phyloP scores from a whole-genome alignment of 2,797 vertebrate genomes.

The Spondyliosoma cantharus region DNA sequence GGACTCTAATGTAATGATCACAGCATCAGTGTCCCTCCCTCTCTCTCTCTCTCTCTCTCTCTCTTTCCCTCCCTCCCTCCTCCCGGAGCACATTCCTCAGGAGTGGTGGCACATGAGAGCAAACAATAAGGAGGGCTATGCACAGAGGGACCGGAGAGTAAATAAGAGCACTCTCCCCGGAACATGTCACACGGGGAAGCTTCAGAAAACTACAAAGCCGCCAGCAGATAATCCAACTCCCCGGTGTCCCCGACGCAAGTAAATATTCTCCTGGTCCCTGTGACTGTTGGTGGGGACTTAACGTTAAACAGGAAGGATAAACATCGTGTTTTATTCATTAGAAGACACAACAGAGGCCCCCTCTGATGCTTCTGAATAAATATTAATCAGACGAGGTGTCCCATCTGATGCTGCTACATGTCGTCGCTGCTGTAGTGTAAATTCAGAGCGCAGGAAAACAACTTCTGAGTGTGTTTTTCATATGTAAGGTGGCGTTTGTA shows the following conservation, averaged over 20 bases:
- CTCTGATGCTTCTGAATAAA: slow-evolving; percentile 81
- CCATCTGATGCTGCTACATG: slow-evolving; percentile 67
- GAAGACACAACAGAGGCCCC: slow-evolving; percentile 78
- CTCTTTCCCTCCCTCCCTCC: slow-evolving; percentile 36
- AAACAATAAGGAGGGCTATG: slow-evolving; percentile 81
- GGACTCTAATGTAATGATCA: slow-evolving; percentile 54
- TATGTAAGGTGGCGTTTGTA: neutral
- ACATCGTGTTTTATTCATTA: slow-evolving; percentile 88
- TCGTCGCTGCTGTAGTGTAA: slow-evolving; percentile 46
- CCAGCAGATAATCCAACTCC: slow-evolving; percentile 83
- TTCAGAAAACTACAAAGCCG: slow-evolving; percentile 85
- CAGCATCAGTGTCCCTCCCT: slow-evolving; percentile 26
- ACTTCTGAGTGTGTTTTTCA: slow-evolving; percentile 14
- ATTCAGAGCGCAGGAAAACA: slow-evolving; percentile 20
- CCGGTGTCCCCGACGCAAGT: slow-evolving; percentile 77
- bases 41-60: neutral
- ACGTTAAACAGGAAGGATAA: slow-evolving; percentile 83
- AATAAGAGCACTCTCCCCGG: slow-evolving; percentile 80
- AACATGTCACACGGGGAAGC: slow-evolving; percentile 79
- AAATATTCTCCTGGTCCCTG: slow-evolving; percentile 85
- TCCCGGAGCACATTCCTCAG: slow-evolving; percentile 62
- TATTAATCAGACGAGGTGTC: slow-evolving; percentile 79
- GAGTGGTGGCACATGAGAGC: slow-evolving; percentile 79
- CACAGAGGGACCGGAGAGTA: slow-evolving; percentile 82
- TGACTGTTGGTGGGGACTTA: slow-evolving; percentile 83